Conservation (phyloP, 2,888 invertebrate species). For the Drosophila meridionalis region DNA sequence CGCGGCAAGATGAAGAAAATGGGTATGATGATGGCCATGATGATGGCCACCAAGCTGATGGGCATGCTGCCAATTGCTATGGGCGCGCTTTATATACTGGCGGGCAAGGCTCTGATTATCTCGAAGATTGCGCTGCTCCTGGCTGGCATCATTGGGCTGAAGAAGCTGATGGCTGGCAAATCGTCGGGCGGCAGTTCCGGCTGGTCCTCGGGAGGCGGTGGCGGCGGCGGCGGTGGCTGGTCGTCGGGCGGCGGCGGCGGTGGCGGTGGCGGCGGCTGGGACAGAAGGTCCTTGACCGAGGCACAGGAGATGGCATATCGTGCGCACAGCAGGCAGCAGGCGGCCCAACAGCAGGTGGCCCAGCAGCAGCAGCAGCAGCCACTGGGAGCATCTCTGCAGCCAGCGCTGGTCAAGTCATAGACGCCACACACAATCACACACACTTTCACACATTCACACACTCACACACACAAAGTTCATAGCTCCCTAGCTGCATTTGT, state of each 20-base stretch:
- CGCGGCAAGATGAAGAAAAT: constrained; percentile 95
- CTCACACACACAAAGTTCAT: constrained; percentile 34
- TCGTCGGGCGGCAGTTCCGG: constrained; percentile 85
- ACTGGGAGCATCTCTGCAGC: constrained; percentile 45
- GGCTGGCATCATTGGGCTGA: constrained; percentile 92
- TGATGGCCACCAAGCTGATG: constrained; percentile 93
- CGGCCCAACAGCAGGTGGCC: constrained; percentile 56
- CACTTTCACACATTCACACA: constrained; percentile 30
- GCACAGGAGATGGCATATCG: constrained; percentile 91
- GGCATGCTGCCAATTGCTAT: constrained; percentile 92
- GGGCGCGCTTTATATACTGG: constrained; percentile 91
- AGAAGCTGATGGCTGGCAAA: constrained; percentile 91
- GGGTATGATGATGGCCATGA: constrained; percentile 94
- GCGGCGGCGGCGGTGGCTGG: constrained; percentile 85
- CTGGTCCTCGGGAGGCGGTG: constrained; percentile 81
- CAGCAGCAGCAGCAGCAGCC: constrained; percentile 53
- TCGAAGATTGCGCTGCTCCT: constrained; percentile 91
- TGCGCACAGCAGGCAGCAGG: constrained; percentile 86
- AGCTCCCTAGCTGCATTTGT: constrained; percentile 73
- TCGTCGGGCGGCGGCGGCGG: constrained; percentile 85
- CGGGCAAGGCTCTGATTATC: constrained; percentile 94
- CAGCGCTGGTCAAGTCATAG: constrained; percentile 64
- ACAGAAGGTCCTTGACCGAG: constrained; percentile 88
- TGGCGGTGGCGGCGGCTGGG: constrained; percentile 89
- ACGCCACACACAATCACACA: constrained; percentile 26